Base-by-base conservation (phyloP, 2,797 vertebrate species). In the Otolemur crassicaudatus region DNA sequence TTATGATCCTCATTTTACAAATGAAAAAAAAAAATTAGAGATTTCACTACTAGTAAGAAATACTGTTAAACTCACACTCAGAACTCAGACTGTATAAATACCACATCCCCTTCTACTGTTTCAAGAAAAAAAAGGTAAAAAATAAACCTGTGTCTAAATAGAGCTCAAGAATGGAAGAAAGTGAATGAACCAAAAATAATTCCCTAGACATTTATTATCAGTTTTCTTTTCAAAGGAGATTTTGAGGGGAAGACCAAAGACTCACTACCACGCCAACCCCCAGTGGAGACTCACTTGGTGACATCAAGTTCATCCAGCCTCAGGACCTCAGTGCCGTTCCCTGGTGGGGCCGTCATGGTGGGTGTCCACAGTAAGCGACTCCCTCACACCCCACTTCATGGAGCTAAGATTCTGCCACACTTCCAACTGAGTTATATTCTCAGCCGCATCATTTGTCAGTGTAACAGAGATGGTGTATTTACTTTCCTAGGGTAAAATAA, bases 161-260 rank as follows among this genome's bases (percentile, higher is more conserved):
- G 27, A 77, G 27, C 56, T 92, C 65, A 89, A 63, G 46, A 81
- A 89, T 31, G 20, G 65, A 91, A 82, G 17, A 49, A 73, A 53
- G 75, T 46, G 14, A 73, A 79, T 63, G 31, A 70, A 75, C 27
- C 82, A 63, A 82, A 72, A 46, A 29, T 8, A 61, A 31, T 46
- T 60, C 19, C 34, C 16, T 73, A 31, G 4, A 61, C 9, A 37
- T 81, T 60, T 65, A 43, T 43, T 14, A 72, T 58, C n/a, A 56
- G n/a, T 65, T 90, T 92, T 86, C 34, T 91, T 82, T 80, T 23
- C 40, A 85, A 90, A 82, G 63, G 29, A 75, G 67, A 56, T 58
- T 81, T 87, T 61, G 46, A 63, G 43, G 25, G 9, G 25, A 81
- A 63, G 5, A 17, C 85, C 65, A 12, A 46, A 63, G 25, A 23